phyloP scores from a whole-genome alignment of 2,113 vertebrate genomes.

The Ranitomeya imitator region DNA sequence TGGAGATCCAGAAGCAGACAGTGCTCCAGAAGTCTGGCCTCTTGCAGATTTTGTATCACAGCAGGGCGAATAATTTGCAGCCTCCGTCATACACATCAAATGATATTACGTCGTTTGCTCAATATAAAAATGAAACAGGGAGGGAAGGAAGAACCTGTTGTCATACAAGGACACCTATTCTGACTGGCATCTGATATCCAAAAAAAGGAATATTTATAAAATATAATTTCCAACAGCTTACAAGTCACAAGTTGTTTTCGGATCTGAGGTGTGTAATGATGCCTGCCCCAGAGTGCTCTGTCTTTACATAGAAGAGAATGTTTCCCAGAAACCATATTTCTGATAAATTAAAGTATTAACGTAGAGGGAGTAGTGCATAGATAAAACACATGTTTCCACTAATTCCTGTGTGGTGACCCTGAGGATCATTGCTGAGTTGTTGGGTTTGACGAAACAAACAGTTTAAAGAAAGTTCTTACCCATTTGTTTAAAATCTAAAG shows the following conservation, averaged over 20 bases:
- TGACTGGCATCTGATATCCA: not conserved
- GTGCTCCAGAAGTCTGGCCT: slow-evolving; percentile 16
- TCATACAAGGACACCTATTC: not conserved
- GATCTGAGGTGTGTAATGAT: not conserved
- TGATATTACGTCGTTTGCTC: not conserved
- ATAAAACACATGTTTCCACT: slow-evolving; percentile 24
- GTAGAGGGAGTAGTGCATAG: not conserved
- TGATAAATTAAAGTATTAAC: not conserved
- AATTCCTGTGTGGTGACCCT: not conserved
- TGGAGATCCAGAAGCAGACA: slow-evolving; percentile 17
- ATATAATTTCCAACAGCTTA: not conserved
- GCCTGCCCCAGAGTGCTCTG: not conserved
- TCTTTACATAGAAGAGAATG: not conserved
- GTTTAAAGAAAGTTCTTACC: not conserved
- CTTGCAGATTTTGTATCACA: not conserved
- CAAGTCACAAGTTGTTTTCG: not conserved
- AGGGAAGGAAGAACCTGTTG: slow-evolving; percentile 24
- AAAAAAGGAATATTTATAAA: not conserved
- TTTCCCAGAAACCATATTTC: not conserved
- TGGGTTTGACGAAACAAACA: not conserved
- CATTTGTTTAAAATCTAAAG: too few species aligned
- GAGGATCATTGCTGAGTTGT: not conserved
- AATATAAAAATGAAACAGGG: not conserved
- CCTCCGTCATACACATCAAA: slow-evolving; percentile 19
- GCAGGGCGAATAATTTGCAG: not conserved